Conservation (phyloP, 2,888 invertebrate genomes). For the Sepioteuthis lessoniana region DNA sequence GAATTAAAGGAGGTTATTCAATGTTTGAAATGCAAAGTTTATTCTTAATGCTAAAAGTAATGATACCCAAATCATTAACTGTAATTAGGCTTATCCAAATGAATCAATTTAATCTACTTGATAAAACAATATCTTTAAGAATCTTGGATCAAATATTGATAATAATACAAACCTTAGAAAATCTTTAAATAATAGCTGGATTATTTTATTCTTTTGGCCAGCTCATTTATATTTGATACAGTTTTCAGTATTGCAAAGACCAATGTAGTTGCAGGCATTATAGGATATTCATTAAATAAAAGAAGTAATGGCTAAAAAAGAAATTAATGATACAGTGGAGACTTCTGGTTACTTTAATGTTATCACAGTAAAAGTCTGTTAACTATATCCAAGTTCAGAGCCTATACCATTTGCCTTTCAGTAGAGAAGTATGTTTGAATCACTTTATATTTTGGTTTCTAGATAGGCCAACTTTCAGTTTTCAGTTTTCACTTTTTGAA, state of each 20-base stretch:
- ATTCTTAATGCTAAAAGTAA: no score
- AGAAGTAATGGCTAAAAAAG: neutral
- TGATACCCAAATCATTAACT: no score
- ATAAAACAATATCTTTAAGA: no score
- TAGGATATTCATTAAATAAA: neutral
- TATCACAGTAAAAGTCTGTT: neutral
- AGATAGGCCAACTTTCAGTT: neutral
- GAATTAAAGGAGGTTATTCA: no score
- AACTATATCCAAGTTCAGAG: neutral
- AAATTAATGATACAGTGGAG: no score
- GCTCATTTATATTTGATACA: neutral
- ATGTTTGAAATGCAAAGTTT: no score
- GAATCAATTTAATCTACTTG: no score
- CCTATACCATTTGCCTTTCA: neutral
- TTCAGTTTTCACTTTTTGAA: neutral
- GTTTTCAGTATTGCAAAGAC: neutral
- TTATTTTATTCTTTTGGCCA: neutral
- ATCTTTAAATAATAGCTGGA: neutral
- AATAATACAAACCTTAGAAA: neutral
- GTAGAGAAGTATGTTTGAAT: neutral
- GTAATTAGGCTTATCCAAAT: no score
- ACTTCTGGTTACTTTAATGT: neutral
- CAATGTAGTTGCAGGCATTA: neutral
- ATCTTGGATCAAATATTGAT: no score
- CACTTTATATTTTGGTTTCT: neutral